Base-by-base conservation (phyloP, 2,113 vertebrate genomes). In the Columbina picui region DNA sequence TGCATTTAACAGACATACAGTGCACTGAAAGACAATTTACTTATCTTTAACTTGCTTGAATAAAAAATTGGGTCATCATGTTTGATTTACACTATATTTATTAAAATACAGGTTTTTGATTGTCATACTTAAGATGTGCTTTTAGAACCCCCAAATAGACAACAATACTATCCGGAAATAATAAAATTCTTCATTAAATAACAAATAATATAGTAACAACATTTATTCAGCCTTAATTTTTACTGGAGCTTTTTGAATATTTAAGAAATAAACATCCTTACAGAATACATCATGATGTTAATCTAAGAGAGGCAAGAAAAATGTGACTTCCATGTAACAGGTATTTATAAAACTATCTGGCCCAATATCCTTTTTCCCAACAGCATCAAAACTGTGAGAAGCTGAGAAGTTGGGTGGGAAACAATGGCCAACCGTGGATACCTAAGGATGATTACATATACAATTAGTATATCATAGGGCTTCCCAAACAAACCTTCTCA, bases 111-210 rank as follows among this genome's bases (percentile, higher is more conserved):
- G 6, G 3, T 5, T 52, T 52, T 56, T 80, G 2, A 0, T 76
- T 36, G 22, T 4, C 14, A 36, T 43, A 49, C 13, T 6, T 57
- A 61, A 76, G 34, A 22, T 1, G 1, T 2, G 1, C 1, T 53
- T 60, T 83, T 45, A 68, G 17, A 86, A 21, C 2, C 2, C 10
- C 12, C 4, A n/a, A 60, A 49, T 9, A 14, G 6, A 43, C 14
- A 71, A 6, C 9, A 36, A 49, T 73, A 4, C 23, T 57, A 30
- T 76, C 17, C 8, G 61, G 16, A 70, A 89, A 78, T 41, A 3
- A 1, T 90, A 56, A 74, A 41, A 23, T 32, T 60, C 6, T 21
- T 0, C 2, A 43, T 60, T 79, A 55, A 70, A 56, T 55, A 43
- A 55, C 2, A 74, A 6, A 22, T 7, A 41, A 19, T 14, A 43